Conservation (phyloP, 1,140 invertebrate species). For the Globodera rostochiensis region DNA sequence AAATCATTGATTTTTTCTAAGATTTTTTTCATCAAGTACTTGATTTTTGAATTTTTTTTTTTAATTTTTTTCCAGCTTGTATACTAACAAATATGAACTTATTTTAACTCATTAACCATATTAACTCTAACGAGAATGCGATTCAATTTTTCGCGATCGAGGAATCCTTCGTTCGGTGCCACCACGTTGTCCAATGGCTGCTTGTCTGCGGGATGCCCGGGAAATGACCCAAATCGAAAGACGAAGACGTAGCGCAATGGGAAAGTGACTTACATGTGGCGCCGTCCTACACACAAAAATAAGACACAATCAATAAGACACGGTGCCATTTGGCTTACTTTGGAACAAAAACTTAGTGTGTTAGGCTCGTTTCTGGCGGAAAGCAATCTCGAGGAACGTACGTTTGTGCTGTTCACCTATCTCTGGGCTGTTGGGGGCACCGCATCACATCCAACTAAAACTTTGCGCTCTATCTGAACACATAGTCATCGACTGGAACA, state of each 20-base stretch:
- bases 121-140: neutral
- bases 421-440: too few species aligned
- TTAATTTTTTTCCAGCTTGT: too few species aligned
- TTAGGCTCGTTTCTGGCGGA: neutral
- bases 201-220: neutral
- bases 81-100: too few species aligned
- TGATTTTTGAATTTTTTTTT: too few species aligned
- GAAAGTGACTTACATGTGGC: neutral
- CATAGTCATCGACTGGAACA: too few species aligned
- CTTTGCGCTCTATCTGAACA: too few species aligned
- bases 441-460: too few species aligned
- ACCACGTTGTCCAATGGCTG: slow-evolving; percentile 4
- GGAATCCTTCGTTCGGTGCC: slow-evolving; percentile 10
- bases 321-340: neutral
- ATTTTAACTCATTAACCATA: slow-evolving; percentile 4
- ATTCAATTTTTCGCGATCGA: neutral
- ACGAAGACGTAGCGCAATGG: neutral
- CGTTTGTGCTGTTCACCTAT: too few species aligned
- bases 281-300: neutral
- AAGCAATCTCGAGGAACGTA: too few species aligned
- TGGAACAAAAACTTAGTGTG: neutral
- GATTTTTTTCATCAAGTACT: too few species aligned
- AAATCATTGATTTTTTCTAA: too few species aligned
- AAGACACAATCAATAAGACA: neutral
- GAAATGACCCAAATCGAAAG: slow-evolving; percentile 3